Conservation (phyloP, 2,797 vertebrate species). For the Dryobates pubescens region DNA sequence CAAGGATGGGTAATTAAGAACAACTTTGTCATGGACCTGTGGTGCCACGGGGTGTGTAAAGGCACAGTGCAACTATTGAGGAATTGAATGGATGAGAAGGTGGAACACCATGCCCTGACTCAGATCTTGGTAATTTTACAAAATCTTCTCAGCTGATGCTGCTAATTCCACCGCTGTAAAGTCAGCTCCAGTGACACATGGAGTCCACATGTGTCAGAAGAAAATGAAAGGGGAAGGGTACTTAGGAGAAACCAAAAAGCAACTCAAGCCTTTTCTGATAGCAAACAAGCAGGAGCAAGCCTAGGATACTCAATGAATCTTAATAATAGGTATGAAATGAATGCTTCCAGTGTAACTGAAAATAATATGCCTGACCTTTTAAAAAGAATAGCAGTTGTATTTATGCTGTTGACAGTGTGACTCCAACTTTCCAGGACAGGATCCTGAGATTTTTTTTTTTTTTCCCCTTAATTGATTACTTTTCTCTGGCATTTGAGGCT, state of each 20-base stretch:
- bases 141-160: not conserved
- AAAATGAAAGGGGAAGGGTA: not conserved
- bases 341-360: not conserved
- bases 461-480: not conserved
- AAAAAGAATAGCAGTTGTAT: not conserved
- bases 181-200: not conserved
- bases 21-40: not conserved
- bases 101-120: not conserved
- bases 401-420: not conserved
- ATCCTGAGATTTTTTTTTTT: not conserved
- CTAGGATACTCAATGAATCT: not conserved
- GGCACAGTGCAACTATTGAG: not conserved
- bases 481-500: not conserved
- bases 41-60: not conserved
- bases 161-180: not conserved
- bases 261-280: not conserved
- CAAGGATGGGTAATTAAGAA: not conserved
- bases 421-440: not conserved
- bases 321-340: not conserved
- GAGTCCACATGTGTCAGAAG: not conserved
- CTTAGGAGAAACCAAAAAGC: not conserved
- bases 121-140: not conserved
- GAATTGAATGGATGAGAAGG: not conserved
- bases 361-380: not conserved
- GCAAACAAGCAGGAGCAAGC: not conserved